Conservation (phyloP, 2,888 invertebrate species). For the Leptopilina myrica region DNA sequence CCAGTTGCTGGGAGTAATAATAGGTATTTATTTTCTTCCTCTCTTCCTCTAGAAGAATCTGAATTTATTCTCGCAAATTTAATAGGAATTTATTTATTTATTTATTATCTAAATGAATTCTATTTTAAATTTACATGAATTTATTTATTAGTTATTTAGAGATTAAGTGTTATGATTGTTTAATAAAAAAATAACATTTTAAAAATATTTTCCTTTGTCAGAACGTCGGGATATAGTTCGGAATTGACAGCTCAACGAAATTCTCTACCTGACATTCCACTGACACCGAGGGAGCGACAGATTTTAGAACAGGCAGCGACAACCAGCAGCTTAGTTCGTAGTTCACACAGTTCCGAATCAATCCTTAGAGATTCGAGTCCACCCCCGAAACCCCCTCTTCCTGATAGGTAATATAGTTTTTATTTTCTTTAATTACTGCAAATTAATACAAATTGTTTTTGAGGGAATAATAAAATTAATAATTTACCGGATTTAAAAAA, state of each 20-base stretch:
- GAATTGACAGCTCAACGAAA: constrained; percentile 79
- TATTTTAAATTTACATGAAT: no score
- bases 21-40: constrained; percentile 61
- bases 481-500: background rate
- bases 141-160: background rate
- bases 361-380: constrained; percentile 85
- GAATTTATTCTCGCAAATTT: no score
- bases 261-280: constrained; percentile 87
- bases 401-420: constrained; percentile 80
- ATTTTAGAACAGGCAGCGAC: constrained; percentile 81
- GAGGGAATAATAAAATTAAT: no score
- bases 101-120: no score
- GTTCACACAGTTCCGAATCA: constrained; percentile 90
- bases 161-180: no score
- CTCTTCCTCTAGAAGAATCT: no score
- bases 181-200: background rate
- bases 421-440: constrained; percentile 9
- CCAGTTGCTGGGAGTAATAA: constrained; percentile 66
- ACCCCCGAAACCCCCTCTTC: constrained; percentile 92
- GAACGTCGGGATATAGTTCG: constrained; percentile 73
- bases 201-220: constrained; percentile 53
- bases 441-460: no score
- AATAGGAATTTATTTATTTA: no score
- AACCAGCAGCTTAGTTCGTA: constrained; percentile 81
- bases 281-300: constrained; percentile 88